Evolutionary conservation across 2,797 vertebrate genomes (phyloP).

Genomic region (Sus cebifrons): DNA sequence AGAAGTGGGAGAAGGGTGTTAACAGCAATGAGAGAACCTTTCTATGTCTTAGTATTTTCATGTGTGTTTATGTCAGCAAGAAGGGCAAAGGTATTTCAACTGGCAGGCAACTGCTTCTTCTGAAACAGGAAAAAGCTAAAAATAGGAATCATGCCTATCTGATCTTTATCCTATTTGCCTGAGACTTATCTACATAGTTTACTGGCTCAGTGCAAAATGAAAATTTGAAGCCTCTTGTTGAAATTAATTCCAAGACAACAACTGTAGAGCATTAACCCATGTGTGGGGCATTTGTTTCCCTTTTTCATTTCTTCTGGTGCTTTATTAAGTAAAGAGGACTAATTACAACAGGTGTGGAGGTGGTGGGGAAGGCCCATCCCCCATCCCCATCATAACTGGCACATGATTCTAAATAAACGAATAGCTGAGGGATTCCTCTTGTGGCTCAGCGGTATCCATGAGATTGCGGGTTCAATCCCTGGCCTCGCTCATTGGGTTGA

Average conservation of each 20-base stretch:
- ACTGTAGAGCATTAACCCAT: neutral
- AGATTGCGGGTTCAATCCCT: too few species aligned
- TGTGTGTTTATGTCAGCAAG: neutral
- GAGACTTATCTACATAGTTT: neutral
- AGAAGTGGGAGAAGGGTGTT: neutral
- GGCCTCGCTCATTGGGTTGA: too few species aligned
- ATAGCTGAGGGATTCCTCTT: neutral
- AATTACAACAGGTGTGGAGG: conserved; percentile 10
- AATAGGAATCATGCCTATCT: neutral
- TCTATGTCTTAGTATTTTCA: neutral
- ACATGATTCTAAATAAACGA: conserved; percentile 69
- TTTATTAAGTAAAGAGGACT: conserved; percentile 63
- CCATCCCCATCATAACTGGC: neutral
- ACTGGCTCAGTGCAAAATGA: neutral
- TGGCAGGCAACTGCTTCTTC: neutral
- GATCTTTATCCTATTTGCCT: neutral
- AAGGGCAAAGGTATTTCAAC: neutral
- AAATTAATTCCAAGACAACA: neutral
- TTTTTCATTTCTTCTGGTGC: neutral
- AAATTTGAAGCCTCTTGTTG: neutral
- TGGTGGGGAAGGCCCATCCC: neutral
- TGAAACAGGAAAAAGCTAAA: conserved; percentile 3
- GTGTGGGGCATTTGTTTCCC: neutral
- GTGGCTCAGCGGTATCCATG: too few species aligned
- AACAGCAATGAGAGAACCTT: neutral